Base-by-base conservation (phyloP, 1,140 invertebrate species). In the Amyelois transitella region DNA sequence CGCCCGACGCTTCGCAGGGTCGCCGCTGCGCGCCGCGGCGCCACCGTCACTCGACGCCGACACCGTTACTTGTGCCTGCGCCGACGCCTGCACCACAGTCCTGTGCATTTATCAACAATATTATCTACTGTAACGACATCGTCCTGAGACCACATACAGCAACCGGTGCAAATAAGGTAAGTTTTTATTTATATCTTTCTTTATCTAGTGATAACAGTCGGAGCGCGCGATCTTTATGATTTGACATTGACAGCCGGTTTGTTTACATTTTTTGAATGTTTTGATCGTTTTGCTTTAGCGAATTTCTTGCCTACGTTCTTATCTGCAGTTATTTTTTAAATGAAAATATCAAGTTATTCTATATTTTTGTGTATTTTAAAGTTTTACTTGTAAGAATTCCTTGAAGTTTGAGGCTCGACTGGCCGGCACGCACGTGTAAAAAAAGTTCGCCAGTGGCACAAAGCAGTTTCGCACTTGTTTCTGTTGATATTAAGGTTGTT, bases 21-120 rank as follows among this genome's bases (percentile, higher is more conserved):
- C 72, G 70, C 77, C 75, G 75, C 56, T 24, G 59, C 64, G 78
- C 78, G 79, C 75, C 79, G 79, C 77, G 77, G 77, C 79, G 77
- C 75, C 68, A 56, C 67, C 67, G 70, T 77, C 79, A 77, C 62
- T 22, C 57, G 50, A 21, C 58, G 58, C 43, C 60, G 50, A 43
- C 50, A 10, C 51, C 58, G 58, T 52, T 55, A 55, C 50, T 54
- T 65, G 64, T 69, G 67, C 72, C 69, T 73, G 73, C 69, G 64
- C 60, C 66, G 66, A 72, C 69, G 67, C 57, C 64, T 28, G 8
- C 44, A 51, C 19, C 50, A 53, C 14, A 58, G 43, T 43, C 24
- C 47, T 60, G 45, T 53, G 38, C 44, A 51, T 43, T 17, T 53
- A 25, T 18, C 47, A 22, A 53, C 14, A 48, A 51, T 24, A 43